Evolutionary conservation across 30 jellyfish, hydroid and myxozoan species (phyloP).

Genomic region (Cassiopea xamachana): DNA sequence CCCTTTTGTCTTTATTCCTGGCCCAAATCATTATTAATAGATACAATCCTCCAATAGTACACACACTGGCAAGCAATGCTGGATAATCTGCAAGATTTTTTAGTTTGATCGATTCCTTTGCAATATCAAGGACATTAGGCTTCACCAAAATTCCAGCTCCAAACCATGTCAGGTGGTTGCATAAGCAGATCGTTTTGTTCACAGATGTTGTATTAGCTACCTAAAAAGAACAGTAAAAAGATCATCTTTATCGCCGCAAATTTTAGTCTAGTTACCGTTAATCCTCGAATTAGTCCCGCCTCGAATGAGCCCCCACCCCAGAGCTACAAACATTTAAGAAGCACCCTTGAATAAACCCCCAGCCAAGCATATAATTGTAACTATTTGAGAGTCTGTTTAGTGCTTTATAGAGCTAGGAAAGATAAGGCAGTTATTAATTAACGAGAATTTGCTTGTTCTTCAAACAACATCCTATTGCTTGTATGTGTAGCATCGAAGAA

Average conservation of each 20-base stretch:
- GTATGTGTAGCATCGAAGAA: too few species aligned
- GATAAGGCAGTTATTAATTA: too few species aligned
- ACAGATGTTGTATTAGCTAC: constrained; percentile 35
- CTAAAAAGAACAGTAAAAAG: constrained; percentile 16
- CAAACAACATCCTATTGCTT: too few species aligned
- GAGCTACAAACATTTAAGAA: too few species aligned
- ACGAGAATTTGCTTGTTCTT: too few species aligned
- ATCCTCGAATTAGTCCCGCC: neutral
- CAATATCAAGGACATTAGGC: constrained; percentile 67
- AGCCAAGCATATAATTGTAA: too few species aligned
- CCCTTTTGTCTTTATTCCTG: constrained; percentile 66
- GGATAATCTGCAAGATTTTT: constrained; percentile 70
- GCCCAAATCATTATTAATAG: constrained; percentile 81
- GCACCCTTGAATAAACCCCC: too few species aligned
- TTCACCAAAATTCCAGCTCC: constrained; percentile 77
- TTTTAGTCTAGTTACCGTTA: too few species aligned
- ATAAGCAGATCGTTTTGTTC: constrained; percentile 69
- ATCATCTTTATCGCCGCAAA: too few species aligned
- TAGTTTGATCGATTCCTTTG: constrained; percentile 49
- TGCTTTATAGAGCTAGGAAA: too few species aligned
- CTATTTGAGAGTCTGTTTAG: too few species aligned
- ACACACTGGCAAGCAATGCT: constrained; percentile 81
- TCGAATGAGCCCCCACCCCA: too few species aligned
- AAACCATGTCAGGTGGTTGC: constrained; percentile 90
- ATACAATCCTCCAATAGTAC: constrained; percentile 59